Evolutionary conservation across 2,113 vertebrate species (phyloP).

Genomic region (Scatophagus argus): DNA sequence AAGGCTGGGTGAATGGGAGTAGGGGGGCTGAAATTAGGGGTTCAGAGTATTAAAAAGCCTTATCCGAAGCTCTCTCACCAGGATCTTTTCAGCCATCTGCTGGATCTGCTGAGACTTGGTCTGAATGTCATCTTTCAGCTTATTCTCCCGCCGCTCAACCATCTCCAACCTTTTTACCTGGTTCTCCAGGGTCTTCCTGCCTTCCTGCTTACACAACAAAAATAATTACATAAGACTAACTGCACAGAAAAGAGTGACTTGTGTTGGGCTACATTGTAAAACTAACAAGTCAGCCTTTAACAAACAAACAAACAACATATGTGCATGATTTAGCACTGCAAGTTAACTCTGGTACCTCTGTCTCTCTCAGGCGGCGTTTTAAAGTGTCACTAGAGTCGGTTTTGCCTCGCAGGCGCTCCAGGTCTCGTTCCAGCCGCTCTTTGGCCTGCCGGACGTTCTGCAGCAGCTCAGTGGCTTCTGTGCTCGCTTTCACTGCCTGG

Average conservation of each 20-base stretch:
- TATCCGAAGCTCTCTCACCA: conserved; percentile 88
- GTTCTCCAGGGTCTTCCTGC: conserved; percentile 97
- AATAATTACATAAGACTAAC: conserved; percentile 20
- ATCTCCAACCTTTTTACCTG: conserved; percentile 98
- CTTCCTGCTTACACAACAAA: conserved; percentile 87
- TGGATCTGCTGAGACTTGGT: conserved; percentile 99
- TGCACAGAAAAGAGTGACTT: neutral
- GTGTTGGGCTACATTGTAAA: no score
- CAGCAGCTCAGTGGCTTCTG: conserved; percentile 97
- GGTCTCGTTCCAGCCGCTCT: conserved; percentile 93
- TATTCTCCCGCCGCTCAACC: conserved; percentile 96
- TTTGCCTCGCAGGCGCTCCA: conserved; percentile 93
- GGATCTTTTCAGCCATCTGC: conserved; percentile 99
- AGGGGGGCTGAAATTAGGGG: conserved; percentile 45
- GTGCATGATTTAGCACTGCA: neutral
- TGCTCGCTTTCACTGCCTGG: conserved; percentile 97
- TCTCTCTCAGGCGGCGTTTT: conserved; percentile 93
- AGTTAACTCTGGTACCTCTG: conserved; percentile 86
- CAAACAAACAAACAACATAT: neutral
- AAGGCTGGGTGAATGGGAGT: conserved; percentile 27
- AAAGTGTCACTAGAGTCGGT: conserved; percentile 95
- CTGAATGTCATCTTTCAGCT: conserved; percentile 99
- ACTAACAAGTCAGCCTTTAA: no score
- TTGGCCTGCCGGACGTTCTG: conserved; percentile 99
- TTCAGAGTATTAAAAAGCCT: conserved; percentile 63